A percentile compares a stretch with the other conserved stretches of the same genome.
Evolutionary conservation across 2,113 vertebrate genomes (phyloP).

Genomic region (Scophthalmus maximus): DNA sequence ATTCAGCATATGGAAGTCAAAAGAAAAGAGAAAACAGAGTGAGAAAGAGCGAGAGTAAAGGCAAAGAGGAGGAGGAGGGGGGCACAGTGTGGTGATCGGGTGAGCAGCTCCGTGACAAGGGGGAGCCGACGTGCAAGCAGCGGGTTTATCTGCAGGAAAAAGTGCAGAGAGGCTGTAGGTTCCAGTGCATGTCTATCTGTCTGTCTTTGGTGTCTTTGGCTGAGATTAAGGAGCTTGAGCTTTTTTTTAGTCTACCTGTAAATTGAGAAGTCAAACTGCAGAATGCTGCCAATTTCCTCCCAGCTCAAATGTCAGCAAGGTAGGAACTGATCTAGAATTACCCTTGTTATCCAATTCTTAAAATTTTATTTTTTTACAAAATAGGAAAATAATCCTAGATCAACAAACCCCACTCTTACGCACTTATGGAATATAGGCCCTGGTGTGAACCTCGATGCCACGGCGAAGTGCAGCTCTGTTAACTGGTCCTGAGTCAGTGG

Average conservation of each 20-base stretch:
- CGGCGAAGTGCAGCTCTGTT: slow-evolving; percentile 40
- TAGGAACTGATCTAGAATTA: slow-evolving; percentile 27
- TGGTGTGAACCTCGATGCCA: slow-evolving; percentile 10
- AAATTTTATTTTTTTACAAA: slow-evolving; percentile 18
- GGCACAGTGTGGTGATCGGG: slow-evolving; percentile 61
- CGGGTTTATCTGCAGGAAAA: slow-evolving; percentile 51
- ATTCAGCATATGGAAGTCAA: slow-evolving; percentile 32
- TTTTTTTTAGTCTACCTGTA: not conserved
- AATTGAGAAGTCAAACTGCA: slow-evolving; percentile 14
- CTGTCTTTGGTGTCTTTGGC: slow-evolving; percentile 70
- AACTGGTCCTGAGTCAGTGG: slow-evolving; percentile 67
- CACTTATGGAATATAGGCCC: not conserved
- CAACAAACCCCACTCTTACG: slow-evolving; percentile 11
- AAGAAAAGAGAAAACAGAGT: not conserved
- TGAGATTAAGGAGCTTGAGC: slow-evolving; percentile 17
- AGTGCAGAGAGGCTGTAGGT: slow-evolving; percentile 65
- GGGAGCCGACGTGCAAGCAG: slow-evolving; percentile 67
- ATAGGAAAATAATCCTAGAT: slow-evolving; percentile 17
- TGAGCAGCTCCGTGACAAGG: slow-evolving; percentile 36
- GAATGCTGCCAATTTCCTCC: slow-evolving; percentile 4
- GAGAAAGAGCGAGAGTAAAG: slow-evolving; percentile 14
- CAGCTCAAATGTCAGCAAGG: not conserved
- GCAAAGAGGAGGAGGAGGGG: slow-evolving; percentile 15
- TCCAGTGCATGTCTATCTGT: slow-evolving; percentile 82
- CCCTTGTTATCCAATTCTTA: not conserved